phyloP scores from a whole-genome alignment of 2,888 invertebrate species.

The Dolichopus griseipennis region DNA sequence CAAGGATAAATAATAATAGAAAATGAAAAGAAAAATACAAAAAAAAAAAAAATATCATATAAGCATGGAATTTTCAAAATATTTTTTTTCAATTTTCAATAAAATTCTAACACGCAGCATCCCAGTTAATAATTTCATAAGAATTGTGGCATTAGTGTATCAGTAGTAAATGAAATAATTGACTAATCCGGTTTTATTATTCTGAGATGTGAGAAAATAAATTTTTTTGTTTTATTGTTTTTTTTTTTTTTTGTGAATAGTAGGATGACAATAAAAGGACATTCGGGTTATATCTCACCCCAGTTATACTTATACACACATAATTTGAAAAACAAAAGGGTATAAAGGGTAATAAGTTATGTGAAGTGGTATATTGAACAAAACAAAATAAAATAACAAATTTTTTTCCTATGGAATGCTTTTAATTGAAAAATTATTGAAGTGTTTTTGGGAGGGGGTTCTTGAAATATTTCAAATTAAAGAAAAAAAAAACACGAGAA shows the following conservation, averaged over 20 bases:
- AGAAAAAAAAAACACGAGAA: too few species aligned
- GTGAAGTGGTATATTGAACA: too few species aligned
- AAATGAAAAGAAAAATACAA: background rate
- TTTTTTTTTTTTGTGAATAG: background rate
- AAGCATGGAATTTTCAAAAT: background rate
- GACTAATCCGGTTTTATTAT: background rate
- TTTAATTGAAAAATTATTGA: background rate
- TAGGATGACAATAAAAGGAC: background rate
- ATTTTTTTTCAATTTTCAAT: background rate
- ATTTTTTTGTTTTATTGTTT: too few species aligned
- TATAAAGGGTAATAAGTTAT: too few species aligned
- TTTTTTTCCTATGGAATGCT: background rate
- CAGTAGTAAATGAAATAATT: background rate
- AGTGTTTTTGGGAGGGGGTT: too few species aligned
- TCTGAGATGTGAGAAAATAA: background rate
- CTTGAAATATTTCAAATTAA: too few species aligned
- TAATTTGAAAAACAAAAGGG: too few species aligned
- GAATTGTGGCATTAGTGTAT: background rate
- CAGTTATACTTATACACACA: too few species aligned
- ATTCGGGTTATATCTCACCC: background rate
- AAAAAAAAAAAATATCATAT: background rate
- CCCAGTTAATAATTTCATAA: background rate
- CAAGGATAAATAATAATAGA: too few species aligned
- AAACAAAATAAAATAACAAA: background rate
- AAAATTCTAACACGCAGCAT: background rate